Percentiles rank a stretch among this genome's conserved stretches.
phyloP scores from a whole-genome alignment of 1,140 invertebrate genomes.

The Xylocopa sonorina region DNA sequence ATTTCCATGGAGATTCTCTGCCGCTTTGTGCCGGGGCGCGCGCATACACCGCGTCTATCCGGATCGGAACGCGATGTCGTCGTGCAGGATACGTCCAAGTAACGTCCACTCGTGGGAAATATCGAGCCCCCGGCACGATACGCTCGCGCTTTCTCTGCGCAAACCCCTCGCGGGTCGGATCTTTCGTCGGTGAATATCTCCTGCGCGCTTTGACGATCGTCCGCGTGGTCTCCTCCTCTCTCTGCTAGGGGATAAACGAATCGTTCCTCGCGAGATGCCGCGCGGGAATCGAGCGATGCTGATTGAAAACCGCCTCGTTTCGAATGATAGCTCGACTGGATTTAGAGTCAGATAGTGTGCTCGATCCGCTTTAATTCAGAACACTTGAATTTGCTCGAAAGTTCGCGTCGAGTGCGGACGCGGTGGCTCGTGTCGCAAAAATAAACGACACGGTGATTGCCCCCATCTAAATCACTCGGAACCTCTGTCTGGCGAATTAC shows the following conservation, averaged over 20 bases:
- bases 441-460: background rate
- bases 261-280: background rate
- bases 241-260: background rate
- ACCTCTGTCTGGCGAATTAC: background rate
- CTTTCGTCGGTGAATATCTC: background rate
- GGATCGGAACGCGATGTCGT: conserved; percentile 7
- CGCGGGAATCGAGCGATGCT: no score
- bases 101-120: conserved; percentile 38
- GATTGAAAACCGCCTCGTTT: no score
- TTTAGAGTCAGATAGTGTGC: no score
- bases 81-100: conserved; percentile 14
- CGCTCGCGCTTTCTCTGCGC: background rate
- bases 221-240: background rate
- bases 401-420: no score
- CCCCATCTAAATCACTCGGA: background rate
- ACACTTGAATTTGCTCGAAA: no score
- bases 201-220: background rate
- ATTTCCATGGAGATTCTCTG: conserved; percentile 67
- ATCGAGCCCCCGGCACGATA: background rate
- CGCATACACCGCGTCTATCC: conserved; percentile 19
- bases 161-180: no score
- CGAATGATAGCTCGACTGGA: no score
- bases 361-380: no score
- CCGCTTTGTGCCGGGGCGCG: conserved; percentile 59
- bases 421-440: no score